phyloP scores from a whole-genome alignment of 2,888 invertebrate genomes.

The Tinea pellionella region DNA sequence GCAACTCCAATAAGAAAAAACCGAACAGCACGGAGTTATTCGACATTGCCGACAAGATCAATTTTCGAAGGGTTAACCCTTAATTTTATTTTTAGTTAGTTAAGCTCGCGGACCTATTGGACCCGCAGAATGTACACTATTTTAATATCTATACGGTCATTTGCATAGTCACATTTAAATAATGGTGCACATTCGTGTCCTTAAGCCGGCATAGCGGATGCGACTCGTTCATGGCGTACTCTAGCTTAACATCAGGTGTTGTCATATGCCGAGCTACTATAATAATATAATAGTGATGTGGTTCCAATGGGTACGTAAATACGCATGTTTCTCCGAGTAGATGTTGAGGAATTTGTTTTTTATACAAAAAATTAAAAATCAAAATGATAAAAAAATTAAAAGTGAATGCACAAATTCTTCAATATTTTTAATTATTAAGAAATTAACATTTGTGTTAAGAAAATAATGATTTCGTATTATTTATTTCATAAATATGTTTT shows the following conservation, averaged over 20 bases:
- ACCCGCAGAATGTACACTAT: not conserved
- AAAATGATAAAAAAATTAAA: slow-evolving; percentile 46
- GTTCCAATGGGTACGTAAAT: no score
- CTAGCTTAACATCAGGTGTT: no score
- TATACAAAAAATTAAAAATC: slow-evolving; percentile 38
- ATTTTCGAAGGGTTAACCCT: slow-evolving; percentile 42
- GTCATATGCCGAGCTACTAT: no score
- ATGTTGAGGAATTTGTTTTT: slow-evolving; percentile 30
- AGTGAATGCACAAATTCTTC: slow-evolving; percentile 53
- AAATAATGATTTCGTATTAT: slow-evolving; percentile 54
- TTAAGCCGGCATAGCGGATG: no score
- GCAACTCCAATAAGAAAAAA: slow-evolving; percentile 37
- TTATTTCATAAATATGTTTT: slow-evolving; percentile 14
- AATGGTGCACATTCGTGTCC: no score
- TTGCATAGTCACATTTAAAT: no score
- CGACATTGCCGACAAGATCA: slow-evolving; percentile 40
- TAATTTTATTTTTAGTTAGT: slow-evolving; percentile 26
- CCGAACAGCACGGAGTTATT: slow-evolving; percentile 36
- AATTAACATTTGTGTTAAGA: not conserved
- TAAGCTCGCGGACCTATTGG: not conserved
- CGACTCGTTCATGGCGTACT: no score
- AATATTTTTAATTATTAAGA: slow-evolving; percentile 21
- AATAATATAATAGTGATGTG: no score
- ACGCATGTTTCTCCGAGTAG: no score
- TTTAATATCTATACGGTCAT: no score